A percentile compares a stretch with the other conserved stretches of the same genome.
Conservation (phyloP, 2,113 vertebrate genomes). For the Steatornis caripensis region DNA sequence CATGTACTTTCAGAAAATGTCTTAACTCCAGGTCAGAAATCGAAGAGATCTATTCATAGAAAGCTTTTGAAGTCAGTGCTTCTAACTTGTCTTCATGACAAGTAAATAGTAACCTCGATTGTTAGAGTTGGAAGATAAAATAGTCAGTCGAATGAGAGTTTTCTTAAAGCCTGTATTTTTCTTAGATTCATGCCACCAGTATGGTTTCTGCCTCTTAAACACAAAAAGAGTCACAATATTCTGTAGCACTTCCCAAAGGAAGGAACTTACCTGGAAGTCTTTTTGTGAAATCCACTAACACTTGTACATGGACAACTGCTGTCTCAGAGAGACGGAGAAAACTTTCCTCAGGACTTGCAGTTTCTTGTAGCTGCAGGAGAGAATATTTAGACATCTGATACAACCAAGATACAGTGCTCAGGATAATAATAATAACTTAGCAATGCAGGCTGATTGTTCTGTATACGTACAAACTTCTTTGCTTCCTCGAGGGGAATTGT, state of each 20-base stretch:
- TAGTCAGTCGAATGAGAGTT: neutral
- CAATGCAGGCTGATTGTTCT: neutral
- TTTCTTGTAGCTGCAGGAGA: constrained; percentile 79
- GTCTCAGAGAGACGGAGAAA: constrained; percentile 73
- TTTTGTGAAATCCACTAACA: constrained; percentile 85
- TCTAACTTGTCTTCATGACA: neutral
- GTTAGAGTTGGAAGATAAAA: neutral
- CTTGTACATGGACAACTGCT: constrained; percentile 74
- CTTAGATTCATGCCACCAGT: neutral
- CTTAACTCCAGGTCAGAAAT: neutral
- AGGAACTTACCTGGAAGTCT: constrained; percentile 76
- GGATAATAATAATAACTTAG: neutral
- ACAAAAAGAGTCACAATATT: neutral
- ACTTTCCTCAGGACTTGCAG: constrained; percentile 74
- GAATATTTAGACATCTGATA: neutral
- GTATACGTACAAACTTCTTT: constrained; percentile 77
- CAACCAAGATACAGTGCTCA: neutral
- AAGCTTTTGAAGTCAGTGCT: neutral
- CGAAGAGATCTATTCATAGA: neutral
- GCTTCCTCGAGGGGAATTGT: constrained; percentile 74
- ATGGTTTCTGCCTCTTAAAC: neutral
- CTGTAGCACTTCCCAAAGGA: neutral
- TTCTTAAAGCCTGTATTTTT: neutral
- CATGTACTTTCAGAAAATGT: neutral
- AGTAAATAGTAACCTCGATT: neutral